Conservation (phyloP, 2,888 invertebrate species). For the Parascotia fuliginaria region DNA sequence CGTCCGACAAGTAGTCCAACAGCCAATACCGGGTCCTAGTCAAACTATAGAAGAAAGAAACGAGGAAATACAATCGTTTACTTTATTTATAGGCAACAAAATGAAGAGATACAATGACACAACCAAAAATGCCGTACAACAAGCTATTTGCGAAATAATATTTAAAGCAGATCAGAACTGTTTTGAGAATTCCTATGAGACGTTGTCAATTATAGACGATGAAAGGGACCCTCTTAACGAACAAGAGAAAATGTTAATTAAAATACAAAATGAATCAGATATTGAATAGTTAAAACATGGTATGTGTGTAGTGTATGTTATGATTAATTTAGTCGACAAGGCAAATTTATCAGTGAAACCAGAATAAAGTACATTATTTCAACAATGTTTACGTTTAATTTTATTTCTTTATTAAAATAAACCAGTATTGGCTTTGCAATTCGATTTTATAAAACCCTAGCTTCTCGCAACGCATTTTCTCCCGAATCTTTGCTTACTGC, state of each 20-base stretch:
- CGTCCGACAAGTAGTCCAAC: background rate
- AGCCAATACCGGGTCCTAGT: constrained; percentile 21
- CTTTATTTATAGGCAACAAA: constrained; percentile 56
- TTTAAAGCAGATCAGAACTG: constrained; percentile 57
- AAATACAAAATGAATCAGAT: constrained; percentile 36
- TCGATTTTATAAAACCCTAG: too few species aligned
- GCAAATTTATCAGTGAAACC: background rate
- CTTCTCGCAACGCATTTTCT: too few species aligned
- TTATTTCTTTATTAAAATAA: background rate
- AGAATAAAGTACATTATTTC: constrained; percentile 3
- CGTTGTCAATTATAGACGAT: constrained; percentile 34
- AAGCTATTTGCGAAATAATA: constrained; percentile 60
- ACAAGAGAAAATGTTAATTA: constrained; percentile 20
- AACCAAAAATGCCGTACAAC: constrained; percentile 56
- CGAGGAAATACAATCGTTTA: constrained; percentile 57
- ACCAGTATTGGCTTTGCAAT: too few species aligned
- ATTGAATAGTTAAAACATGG: constrained; percentile 31
- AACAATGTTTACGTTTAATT: background rate
- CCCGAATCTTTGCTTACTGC: too few species aligned
- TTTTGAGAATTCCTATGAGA: constrained; percentile 41
- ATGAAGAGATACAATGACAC: constrained; percentile 57
- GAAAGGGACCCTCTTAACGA: constrained; percentile 30
- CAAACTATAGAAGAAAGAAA: constrained; percentile 33
- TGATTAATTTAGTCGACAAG: background rate
- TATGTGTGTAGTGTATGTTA: too few species aligned